These are phyloP conservation scores for Drosophila sturtevanti DNA, from an alignment of 1,140 invertebrate genomes.

Conservation along the genomic window DNA sequence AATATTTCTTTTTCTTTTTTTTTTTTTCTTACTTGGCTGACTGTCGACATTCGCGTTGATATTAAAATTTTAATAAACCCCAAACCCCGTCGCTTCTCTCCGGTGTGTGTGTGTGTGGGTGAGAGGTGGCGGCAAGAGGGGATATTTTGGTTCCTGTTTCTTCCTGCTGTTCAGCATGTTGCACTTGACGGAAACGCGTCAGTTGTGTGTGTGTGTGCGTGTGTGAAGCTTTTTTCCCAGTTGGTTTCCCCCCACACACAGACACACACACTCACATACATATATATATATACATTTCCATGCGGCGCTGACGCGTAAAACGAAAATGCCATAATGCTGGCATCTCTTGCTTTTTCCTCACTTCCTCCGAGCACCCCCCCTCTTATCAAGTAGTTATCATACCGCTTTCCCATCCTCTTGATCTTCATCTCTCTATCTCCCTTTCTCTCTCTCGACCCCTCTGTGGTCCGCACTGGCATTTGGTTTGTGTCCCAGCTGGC, in stretches of 20 bases:
- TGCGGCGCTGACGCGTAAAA: constrained; percentile 69
- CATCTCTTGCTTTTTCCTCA: no score
- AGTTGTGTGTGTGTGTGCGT: constrained; percentile 37
- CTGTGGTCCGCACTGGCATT: not conserved
- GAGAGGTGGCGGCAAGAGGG: no score
- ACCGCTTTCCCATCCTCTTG: not conserved
- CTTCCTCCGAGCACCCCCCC: not conserved
- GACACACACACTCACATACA: constrained; percentile 38
- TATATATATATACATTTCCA: no score
- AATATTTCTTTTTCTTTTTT: constrained; percentile 28
- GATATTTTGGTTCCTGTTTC: not conserved
- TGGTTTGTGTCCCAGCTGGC: constrained; percentile 61
- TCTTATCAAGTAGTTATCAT: not conserved
- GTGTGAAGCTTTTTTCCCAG: constrained; percentile 23
- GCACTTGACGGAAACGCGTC: constrained; percentile 79
- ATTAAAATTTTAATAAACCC: constrained; percentile 81
- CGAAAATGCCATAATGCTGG: constrained; percentile 73
- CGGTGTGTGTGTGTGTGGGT: no score
- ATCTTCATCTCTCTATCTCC: no score
- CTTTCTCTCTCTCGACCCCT: not conserved
- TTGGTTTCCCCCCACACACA: constrained; percentile 56
- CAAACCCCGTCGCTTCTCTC: constrained; percentile 26
- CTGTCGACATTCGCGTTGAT: constrained; percentile 75
- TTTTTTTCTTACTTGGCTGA: constrained; percentile 68
- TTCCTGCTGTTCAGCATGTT: constrained; percentile 57